Base-by-base conservation (phyloP, 2,113 vertebrate species). In the Eulacestoma nigropectus region DNA sequence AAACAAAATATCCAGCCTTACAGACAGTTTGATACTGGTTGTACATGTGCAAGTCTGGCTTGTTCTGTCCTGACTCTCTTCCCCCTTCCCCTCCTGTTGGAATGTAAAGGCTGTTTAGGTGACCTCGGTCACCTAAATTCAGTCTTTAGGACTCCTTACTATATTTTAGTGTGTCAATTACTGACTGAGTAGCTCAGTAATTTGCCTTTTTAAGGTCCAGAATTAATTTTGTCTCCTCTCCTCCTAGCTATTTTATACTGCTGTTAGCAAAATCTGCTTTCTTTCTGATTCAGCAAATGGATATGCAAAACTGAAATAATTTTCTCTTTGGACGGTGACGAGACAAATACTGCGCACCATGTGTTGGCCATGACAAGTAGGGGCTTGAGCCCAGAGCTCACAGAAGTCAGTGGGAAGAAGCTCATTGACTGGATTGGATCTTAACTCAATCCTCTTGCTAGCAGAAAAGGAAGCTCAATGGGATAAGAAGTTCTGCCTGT, bases 41-140 rank as follows among this genome's bases (percentile, higher is more conserved):
- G 22, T 52, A 35, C 20, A 15, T 16, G 10, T 74, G 39, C 11
- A 50, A 70, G 47, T 19, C 21, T 79, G 47, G 16, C 44, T 87
- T 85, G 7, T 78, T 74, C 55, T 82, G 30, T 72, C 33, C 67
- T 29, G 10, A 25, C 7, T 85, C 5, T n/a, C 13, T 56, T 78
- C 18, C 32, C 7, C 1, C 8, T 69, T 32, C 27, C 4, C 16
- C 33, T 62, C 63, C 29, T 0, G 0, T 20, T 69, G 53, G 16
- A 83, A 39, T 3, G 1, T 35, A 74, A 74, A 59, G 56, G 27
- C 69, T 68, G 20, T 47, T 50, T 26, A 84, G 65, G 65, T 75
- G 76, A 80, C 41, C 14, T 68, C 2, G 2, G 29, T 56, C n/a
- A n/a, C n/a, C n/a, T n/a, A 56, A 32, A 49, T 87, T 86, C 39